Base-by-base conservation (phyloP, 2,113 vertebrate species). In the Pterocles gutturalis region DNA sequence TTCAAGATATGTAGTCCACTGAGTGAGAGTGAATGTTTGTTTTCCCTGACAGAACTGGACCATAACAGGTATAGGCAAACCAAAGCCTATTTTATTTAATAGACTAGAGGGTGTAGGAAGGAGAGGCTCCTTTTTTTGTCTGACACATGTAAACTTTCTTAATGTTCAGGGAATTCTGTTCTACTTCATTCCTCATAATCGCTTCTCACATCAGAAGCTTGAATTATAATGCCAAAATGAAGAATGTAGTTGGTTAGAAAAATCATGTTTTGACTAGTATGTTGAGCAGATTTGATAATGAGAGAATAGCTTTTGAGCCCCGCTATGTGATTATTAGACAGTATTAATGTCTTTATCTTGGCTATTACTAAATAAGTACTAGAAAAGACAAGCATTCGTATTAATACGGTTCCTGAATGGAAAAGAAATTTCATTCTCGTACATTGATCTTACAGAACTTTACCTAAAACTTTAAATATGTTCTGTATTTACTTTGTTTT, bases 351-450 rank as follows among this genome's bases (percentile, higher is more conserved):
- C 86, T 89, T 87, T 75, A 75, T 91, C 92, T 83, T 91, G 78
- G 69, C 79, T 96, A 88, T 96, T 89, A 84, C 77, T 80, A 85
- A 92, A 80, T 92, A 96, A 96, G 95, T 89, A 65, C 77, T 70
- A 57, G 70, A n/a, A 65, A 88, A 81, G 60, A 31, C 65, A 83
- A 78, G 66, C 36, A 66, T 91, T 95, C 84, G 21, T 85, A 60
- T 71, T 83, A 80, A 58, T 92, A 38, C 5, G 57, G 29, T 10
- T 94, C 41, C 71, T 95, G 58, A 94, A 81, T 38, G 53, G n/a
- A 62, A 92, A 83, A 95, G 38, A 22, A 70, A 55, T 84, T 76
- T 80, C 26, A 33, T 77, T 88, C 41, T 95, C 45, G 80, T 51
- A 34, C 22, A 11, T 36, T 93, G 36, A 53, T 78, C 65, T 81